Conservation (phyloP, 2,888 invertebrate genomes). For the Idaea biselata region DNA sequence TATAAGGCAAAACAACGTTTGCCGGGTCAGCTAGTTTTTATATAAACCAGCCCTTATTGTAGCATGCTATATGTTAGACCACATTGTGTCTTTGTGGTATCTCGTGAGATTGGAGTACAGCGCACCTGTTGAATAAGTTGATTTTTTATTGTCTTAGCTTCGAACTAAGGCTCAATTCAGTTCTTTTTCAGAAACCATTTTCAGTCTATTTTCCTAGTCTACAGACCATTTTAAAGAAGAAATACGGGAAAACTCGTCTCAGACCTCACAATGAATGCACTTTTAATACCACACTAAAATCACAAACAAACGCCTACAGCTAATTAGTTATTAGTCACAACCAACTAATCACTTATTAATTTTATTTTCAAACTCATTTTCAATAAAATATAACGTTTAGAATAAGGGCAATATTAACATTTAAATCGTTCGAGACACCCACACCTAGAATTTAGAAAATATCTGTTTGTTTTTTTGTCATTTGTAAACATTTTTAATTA, state of each 20-base stretch:
- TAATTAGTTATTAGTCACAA: constrained; percentile 20
- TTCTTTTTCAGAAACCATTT: no score
- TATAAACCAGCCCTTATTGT: no score
- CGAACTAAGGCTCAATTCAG: no score
- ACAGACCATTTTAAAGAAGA: no score
- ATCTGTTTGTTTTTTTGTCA: constrained; percentile 45
- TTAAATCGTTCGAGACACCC: constrained; percentile 42
- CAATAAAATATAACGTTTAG: constrained; percentile 42
- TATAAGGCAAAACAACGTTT: no score
- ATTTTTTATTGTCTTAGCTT: no score
- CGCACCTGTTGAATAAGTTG: no score
- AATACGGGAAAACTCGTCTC: constrained; percentile 19
- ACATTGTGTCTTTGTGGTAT: no score
- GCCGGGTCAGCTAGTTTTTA: no score
- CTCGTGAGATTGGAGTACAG: no score
- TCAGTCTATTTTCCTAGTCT: no score
- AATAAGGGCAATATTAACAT: constrained; percentile 45
- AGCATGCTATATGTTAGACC: no score
- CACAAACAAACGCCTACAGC: constrained; percentile 24
- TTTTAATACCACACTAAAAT: constrained; percentile 9
- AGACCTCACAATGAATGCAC: constrained; percentile 5
- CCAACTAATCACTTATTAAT: constrained; percentile 21
- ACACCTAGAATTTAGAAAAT: constrained; percentile 36
- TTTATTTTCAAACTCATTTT: constrained; percentile 20
- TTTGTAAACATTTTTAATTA: constrained; percentile 71